Base-by-base conservation (phyloP, 2,888 invertebrate genomes). In the Dynastes maya region DNA sequence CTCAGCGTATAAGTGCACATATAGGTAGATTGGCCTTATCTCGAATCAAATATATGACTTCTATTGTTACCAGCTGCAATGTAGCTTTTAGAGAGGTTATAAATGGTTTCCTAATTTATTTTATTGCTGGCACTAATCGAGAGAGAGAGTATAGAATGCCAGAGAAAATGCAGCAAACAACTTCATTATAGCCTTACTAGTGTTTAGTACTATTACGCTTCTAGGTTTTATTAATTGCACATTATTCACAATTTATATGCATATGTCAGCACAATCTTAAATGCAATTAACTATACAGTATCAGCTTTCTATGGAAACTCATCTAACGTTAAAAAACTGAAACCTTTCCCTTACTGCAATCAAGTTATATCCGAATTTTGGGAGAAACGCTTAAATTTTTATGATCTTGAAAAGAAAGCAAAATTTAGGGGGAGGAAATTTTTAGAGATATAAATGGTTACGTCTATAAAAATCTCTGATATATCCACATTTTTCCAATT, bases 21-120 rank as follows among this genome's bases (percentile, higher is more conserved):
- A 27, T 68, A 68, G 22, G 40, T 72, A 58, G 58, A 40, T 72
- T 40, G 58, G 16, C 13, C 40, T 72, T 72, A 72, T 72, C 72
- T 72, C 22, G 58, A 29, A 72, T 72, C 72, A 58, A 37, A 72
- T 72, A 37, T 72, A 72, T 72, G 58, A 27, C 72, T 22, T 58
- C 58, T 40, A 40, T 72, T 72, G 67, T 63, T 29, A 13, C 13
- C 63, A 63, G 68, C 51, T 51, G 51, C 51, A 29, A 68, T 40
- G 9, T 6, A 22, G 68, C 45, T 8, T 51, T 68, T 68, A 51
- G 49, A 63, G 51, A 51, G 68, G 68, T 67, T 67, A 67, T 29
- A 68, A 68, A 68, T 29, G 51, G 29, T 29, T 29, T n/a, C 27
- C 27, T 68, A 68, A 68, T 51, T 68, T 51, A 68, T 68, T 68